Conservation (phyloP, 2,888 invertebrate species). For the Tenthredo notha region DNA sequence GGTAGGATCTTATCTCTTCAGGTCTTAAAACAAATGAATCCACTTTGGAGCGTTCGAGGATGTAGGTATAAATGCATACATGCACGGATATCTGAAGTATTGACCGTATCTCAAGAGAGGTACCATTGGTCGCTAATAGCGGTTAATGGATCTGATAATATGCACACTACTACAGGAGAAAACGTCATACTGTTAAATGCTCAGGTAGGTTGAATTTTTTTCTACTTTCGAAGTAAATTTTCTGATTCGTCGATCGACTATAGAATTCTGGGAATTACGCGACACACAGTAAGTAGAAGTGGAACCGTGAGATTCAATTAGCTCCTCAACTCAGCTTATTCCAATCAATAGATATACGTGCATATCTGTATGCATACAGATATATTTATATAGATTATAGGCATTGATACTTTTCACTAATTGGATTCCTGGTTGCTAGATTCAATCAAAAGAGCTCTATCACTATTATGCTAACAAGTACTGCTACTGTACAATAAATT, state of each 20-base stretch:
- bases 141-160: conserved; percentile 72
- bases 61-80: conserved; percentile 54
- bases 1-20: conserved; percentile 58
- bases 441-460: neutral
- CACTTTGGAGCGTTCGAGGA: conserved; percentile 59
- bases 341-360: neutral
- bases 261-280: conserved; percentile 22
- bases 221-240: conserved; percentile 25
- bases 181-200: conserved; percentile 34
- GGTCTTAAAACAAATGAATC: conserved; percentile 67
- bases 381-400: neutral
- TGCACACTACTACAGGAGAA: conserved; percentile 15
- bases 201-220: conserved; percentile 18
- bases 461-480: neutral
- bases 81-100: conserved; percentile 48
- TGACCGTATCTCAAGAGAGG: conserved; percentile 29
- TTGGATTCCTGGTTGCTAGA: neutral
- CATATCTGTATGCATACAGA: neutral
- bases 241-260: conserved; percentile 37
- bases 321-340: neutral
- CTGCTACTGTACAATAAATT: neutral
- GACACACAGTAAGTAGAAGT: neutral
- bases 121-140: conserved; percentile 65
- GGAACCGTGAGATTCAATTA: conserved; percentile 42
- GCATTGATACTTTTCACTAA: conserved; percentile 21